A percentile compares a stretch with the other conserved stretches of the same genome.
Conservation (phyloP, 2,113 vertebrate genomes). For the Microcebus lehilahytsara region DNA sequence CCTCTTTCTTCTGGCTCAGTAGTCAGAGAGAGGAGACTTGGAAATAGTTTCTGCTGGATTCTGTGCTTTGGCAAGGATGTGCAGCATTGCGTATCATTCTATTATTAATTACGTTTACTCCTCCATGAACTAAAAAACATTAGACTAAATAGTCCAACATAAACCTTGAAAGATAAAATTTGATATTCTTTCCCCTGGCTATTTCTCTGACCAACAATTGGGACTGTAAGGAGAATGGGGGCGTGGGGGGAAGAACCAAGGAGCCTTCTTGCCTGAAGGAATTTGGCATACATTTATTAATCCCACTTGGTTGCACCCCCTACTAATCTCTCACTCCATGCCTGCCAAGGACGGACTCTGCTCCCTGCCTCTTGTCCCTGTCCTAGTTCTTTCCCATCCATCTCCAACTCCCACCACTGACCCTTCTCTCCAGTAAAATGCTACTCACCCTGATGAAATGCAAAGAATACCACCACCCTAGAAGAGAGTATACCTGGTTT, state of each 20-base stretch:
- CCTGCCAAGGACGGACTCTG: slow-evolving; percentile 19
- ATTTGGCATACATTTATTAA: slow-evolving; percentile 48
- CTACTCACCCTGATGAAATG: neutral
- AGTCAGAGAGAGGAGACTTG: slow-evolving; percentile 43
- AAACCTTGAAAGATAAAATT: slow-evolving; percentile 77
- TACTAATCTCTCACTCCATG: slow-evolving; percentile 29
- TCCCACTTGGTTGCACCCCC: slow-evolving; percentile 32
- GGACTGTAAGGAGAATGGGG: neutral
- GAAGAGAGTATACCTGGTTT: neutral
- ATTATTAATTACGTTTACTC: slow-evolving; percentile 81
- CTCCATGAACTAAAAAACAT: slow-evolving; percentile 79
- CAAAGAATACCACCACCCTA: neutral
- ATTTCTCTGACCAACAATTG: slow-evolving; percentile 45
- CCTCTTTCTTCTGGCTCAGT: slow-evolving; percentile 50
- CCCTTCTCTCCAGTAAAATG: neutral
- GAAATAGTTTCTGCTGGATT: slow-evolving; percentile 46
- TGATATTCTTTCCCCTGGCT: slow-evolving; percentile 50
- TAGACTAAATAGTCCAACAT: slow-evolving; percentile 75
- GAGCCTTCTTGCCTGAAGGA: neutral
- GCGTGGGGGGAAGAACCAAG: neutral
- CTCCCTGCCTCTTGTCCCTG: neutral
- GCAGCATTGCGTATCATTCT: slow-evolving; percentile 68
- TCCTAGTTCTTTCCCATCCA: neutral
- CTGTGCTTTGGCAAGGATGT: slow-evolving; percentile 71
- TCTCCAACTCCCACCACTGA: neutral